These are phyloP conservation scores for Hyaena hyaena DNA, from an alignment of 2,113 vertebrate genomes.

Conservation along the genomic window DNA sequence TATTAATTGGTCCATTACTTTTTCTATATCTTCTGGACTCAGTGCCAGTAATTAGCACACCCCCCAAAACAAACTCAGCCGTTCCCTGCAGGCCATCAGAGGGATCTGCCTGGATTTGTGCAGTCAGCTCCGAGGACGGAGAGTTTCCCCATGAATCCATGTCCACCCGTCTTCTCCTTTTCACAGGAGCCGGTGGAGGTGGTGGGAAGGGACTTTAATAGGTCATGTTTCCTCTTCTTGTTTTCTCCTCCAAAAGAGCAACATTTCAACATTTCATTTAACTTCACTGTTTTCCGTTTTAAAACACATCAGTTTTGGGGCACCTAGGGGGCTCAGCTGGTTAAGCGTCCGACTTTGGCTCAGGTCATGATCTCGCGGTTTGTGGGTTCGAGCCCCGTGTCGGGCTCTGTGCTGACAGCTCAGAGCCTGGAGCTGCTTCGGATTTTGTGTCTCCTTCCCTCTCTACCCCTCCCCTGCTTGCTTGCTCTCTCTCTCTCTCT, in stretches of 20 bases:
- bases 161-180: fast-evolving
- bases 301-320: not conserved
- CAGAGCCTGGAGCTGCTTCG: too few relatives aligned
- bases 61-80: not conserved
- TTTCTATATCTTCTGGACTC: not conserved
- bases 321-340: too few relatives aligned
- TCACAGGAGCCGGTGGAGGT: too few relatives aligned
- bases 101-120: not conserved
- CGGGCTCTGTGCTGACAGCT: too few relatives aligned
- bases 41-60: too few relatives aligned
- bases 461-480: too few relatives aligned
- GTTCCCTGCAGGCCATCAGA: not conserved
- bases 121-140: not conserved
- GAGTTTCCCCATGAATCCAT: not conserved
- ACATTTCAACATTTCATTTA: not conserved
- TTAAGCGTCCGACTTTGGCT: too few relatives aligned
- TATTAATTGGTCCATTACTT: not conserved
- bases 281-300: not conserved
- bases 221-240: not conserved
- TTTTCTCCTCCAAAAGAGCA: not conserved
- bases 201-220: not conserved
- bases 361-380: too few relatives aligned
- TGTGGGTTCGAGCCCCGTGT: too few relatives aligned
- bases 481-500: too few relatives aligned
- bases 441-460: too few relatives aligned